Evolutionary conservation across 2,888 invertebrate species (phyloP).

Genomic region (Xanthorhoe designata): DNA sequence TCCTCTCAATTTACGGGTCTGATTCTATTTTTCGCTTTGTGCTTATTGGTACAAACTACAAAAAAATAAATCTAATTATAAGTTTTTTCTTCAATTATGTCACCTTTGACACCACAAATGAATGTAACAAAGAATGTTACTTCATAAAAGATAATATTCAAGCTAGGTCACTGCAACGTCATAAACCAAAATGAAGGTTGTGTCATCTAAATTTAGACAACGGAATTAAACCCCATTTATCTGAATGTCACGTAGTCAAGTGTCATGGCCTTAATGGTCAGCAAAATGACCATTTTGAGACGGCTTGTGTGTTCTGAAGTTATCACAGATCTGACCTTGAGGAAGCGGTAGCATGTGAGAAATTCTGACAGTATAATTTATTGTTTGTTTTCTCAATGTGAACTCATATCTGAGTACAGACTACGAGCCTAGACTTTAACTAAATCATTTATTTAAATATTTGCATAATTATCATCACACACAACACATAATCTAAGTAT

Average conservation of each 20-base stretch:
- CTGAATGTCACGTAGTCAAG: conserved; percentile 57
- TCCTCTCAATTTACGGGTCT: no score
- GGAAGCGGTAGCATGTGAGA: conserved; percentile 70
- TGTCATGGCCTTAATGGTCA: conserved; percentile 62
- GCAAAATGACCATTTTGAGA: conserved; percentile 58
- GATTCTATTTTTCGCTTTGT: no score
- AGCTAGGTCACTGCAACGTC: conserved; percentile 20
- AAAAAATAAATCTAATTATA: no score
- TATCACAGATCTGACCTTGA: conserved; percentile 75
- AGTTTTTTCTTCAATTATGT: no score
- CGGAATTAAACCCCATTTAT: conserved; percentile 40
- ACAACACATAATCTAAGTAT: no score
- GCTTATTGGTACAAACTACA: no score
- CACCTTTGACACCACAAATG: no score
- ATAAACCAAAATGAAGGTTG: conserved; percentile 27
- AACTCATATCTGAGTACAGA: background rate
- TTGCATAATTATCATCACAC: no score
- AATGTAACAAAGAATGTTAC: background rate
- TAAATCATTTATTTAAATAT: no score
- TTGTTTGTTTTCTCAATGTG: conserved; percentile 29
- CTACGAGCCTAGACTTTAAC: no score
- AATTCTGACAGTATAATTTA: conserved; percentile 58
- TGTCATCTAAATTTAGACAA: conserved; percentile 39
- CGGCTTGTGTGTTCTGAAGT: conserved; percentile 53
- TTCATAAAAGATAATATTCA: conserved; percentile 4